Conservation (phyloP, 2,888 invertebrate genomes). For the Rotaria sp. region DNA sequence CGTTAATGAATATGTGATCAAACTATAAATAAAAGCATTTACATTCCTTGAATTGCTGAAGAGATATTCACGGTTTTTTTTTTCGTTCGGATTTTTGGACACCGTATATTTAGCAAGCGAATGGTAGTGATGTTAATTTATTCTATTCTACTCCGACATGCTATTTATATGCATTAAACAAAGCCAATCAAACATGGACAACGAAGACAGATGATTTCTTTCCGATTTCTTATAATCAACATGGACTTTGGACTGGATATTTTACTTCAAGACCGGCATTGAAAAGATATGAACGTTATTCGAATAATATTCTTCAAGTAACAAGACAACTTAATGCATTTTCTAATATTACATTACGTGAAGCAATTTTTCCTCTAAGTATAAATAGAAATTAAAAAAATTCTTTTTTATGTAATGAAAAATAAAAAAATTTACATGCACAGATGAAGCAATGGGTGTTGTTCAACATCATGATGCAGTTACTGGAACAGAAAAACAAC, state of each 20-base stretch:
- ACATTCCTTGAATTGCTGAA: too few relatives aligned
- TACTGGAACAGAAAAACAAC: conserved; percentile 4
- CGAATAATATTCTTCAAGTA: conserved; percentile 56
- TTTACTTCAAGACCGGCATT: conserved; percentile 58
- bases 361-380: background rate
- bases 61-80: too few relatives aligned
- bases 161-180: conserved; percentile 57
- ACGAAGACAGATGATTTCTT: conserved; percentile 67
- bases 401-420: background rate
- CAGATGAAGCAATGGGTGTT: conserved; percentile 53
- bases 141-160: conserved; percentile 61
- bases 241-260: conserved; percentile 86
- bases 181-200: conserved; percentile 65
- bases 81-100: too few relatives aligned
- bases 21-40: too few relatives aligned
- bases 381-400: background rate
- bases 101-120: conserved; percentile 44
- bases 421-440: background rate
- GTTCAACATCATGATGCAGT: conserved; percentile 86
- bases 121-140: conserved; percentile 63
- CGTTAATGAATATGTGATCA: too few relatives aligned
- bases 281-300: conserved; percentile 55
- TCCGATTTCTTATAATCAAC: conserved; percentile 67
- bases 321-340: conserved; percentile 38
- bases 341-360: conserved; percentile 21